Conservation (phyloP, 2,888 invertebrate species). For the Ophion ventricosus region DNA sequence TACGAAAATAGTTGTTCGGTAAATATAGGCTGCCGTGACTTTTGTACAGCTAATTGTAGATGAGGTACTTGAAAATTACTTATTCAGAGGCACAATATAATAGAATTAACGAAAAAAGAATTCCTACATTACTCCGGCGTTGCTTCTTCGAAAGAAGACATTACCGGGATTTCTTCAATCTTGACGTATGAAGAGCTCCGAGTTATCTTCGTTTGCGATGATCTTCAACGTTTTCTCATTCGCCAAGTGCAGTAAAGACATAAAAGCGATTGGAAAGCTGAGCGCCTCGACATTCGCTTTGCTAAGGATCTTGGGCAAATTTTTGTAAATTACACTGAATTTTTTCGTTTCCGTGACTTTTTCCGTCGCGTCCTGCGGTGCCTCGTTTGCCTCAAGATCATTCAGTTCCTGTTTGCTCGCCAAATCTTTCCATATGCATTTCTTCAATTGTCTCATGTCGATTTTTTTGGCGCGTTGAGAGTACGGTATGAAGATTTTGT, state of each 20-base stretch:
- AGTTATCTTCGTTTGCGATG: slow-evolving; percentile 65
- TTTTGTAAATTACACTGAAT: slow-evolving; percentile 85
- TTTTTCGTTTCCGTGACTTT: slow-evolving; percentile 75
- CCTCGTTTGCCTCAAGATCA: slow-evolving; percentile 80
- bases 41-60: too few species aligned
- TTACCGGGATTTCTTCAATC: slow-evolving; percentile 14
- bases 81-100: too few species aligned
- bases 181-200: slow-evolving; percentile 72
- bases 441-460: slow-evolving; percentile 93
- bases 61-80: too few species aligned
- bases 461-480: slow-evolving; percentile 93
- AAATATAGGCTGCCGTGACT: too few species aligned
- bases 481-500: slow-evolving; percentile 90
- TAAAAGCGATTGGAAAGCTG: slow-evolving; percentile 91
- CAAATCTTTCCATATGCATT: slow-evolving; percentile 89
- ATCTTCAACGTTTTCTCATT: slow-evolving; percentile 89
- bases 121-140: neutral
- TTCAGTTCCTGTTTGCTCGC: slow-evolving; percentile 70
- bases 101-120: too few species aligned
- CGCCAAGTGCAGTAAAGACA: slow-evolving; percentile 92
- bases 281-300: slow-evolving; percentile 89
- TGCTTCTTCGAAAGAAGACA: neutral
- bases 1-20: too few species aligned
- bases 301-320: slow-evolving; percentile 86
- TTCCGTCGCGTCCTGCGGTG: slow-evolving; percentile 62